A percentile compares a stretch with the other conserved stretches of the same genome.
Evolutionary conservation across 2,888 invertebrate species (phyloP).

Genomic region (Orthosia gracilis): DNA sequence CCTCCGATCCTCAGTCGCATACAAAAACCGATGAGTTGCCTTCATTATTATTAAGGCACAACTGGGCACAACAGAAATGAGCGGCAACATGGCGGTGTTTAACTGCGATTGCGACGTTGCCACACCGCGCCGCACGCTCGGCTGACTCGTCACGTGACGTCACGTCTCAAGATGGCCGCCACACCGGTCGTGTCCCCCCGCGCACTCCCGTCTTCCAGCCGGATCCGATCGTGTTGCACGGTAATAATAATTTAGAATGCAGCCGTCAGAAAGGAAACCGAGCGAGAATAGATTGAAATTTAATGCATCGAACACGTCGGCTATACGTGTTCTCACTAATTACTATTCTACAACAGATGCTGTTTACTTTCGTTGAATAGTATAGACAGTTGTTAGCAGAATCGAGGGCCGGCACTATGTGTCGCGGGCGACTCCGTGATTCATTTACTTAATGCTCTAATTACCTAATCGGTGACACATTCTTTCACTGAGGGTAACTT

Average conservation of each 20-base stretch:
- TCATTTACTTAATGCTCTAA: slow-evolving; percentile 75
- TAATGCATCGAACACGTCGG: slow-evolving; percentile 86
- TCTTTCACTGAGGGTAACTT: slow-evolving; percentile 38
- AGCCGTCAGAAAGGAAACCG: slow-evolving; percentile 88
- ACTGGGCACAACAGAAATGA: slow-evolving; percentile 79
- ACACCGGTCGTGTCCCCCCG: slow-evolving; percentile 84
- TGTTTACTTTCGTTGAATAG: slow-evolving; percentile 90
- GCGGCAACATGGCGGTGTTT: slow-evolving; percentile 83
- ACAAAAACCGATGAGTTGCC: slow-evolving; percentile 85
- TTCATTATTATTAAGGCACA: slow-evolving; percentile 87
- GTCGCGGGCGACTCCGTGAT: slow-evolving; percentile 74
- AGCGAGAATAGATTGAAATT: slow-evolving; percentile 90
- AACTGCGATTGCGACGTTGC: slow-evolving; percentile 84
- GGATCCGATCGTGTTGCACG: slow-evolving; percentile 85
- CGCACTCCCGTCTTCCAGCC: slow-evolving; percentile 85
- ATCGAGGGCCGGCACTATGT: slow-evolving; percentile 77
- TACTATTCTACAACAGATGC: slow-evolving; percentile 88
- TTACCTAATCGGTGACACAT: slow-evolving; percentile 66
- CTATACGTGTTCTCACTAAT: slow-evolving; percentile 83
- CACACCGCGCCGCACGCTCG: slow-evolving; percentile 84
- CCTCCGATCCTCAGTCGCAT: slow-evolving; percentile 82
- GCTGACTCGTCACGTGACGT: slow-evolving; percentile 91
- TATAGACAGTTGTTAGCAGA: slow-evolving; percentile 81
- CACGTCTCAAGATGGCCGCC: slow-evolving; percentile 91
- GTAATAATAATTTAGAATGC: slow-evolving; percentile 89